Base-by-base conservation (phyloP, 92 coral and sea anemone species). In the Micromussa lordhowensis region DNA sequence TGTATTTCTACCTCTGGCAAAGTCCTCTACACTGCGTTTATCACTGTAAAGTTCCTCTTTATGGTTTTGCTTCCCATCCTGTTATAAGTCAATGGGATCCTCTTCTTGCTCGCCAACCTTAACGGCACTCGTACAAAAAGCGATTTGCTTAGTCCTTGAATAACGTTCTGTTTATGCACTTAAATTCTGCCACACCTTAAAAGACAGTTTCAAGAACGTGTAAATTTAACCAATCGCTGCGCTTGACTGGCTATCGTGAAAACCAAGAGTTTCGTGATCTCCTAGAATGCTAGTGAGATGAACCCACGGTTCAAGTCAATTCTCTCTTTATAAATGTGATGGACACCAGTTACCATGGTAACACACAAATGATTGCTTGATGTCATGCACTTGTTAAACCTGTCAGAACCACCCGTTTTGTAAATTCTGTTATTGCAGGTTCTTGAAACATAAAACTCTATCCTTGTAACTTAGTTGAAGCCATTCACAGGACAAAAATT, bases 201-300 rank as follows among this genome's bases (percentile, higher is more conserved):
- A 16, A 74, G 19, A 22, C 51, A 38, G 15, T 11, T 18, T 21
- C 18, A 19, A 4, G 13, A 32, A 12, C 49, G 55, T 29, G 54
- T 51, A 4, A 30, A 35, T 16, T 32, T 18, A 58, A 29, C 81
- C 74, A 84, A 84, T 84, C 40, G 26, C 80, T 21, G 58, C 22
- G 55, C 54, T 4, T 14, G 19, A 32, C 8, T 22, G 55, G 34
- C 15, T 24, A 58, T 26, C 69, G 54, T 57, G 72, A 57, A n/a
- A 54, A 32, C 38, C 53, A 57, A 36, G 72, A 31, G 32, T 84
- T 72, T 74, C 80, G 87, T 84, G 80, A 55, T 54, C 53, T 54
- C 87, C n/a, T 73, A 84, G 28, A 84, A 84, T 57, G 80, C 13
- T 55, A 18, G 70, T 84, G 88, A 75, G 81, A 59, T 75, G 34